Evolutionary conservation across 2,888 invertebrate genomes (phyloP).

Genomic region (Erebia epiphron): DNA sequence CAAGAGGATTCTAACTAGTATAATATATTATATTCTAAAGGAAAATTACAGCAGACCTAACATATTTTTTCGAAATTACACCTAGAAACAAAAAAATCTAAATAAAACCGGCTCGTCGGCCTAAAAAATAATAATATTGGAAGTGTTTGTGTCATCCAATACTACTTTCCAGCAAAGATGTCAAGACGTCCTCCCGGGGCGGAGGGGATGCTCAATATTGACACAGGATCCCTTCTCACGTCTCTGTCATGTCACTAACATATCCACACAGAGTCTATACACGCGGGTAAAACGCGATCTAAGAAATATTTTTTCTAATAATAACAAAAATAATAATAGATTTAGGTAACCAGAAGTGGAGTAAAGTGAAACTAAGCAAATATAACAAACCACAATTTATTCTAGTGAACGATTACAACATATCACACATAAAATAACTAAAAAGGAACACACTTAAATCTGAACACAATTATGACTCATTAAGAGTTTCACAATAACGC

Average conservation of each 20-base stretch:
- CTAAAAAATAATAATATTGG: slow-evolving; percentile 6
- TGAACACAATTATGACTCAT: too few relatives aligned
- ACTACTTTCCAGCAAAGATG: neutral
- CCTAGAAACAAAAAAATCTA: neutral
- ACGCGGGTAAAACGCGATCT: neutral
- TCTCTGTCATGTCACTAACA: slow-evolving; percentile 1
- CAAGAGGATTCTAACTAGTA: too few relatives aligned
- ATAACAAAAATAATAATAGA: neutral
- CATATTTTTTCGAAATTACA: too few relatives aligned
- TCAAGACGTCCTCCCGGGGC: neutral
- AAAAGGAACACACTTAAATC: too few relatives aligned
- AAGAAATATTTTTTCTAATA: neutral
- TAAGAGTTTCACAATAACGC: too few relatives aligned
- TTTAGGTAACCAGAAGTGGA: too few relatives aligned
- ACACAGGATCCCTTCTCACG: slow-evolving; percentile 1
- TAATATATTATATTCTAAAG: too few relatives aligned
- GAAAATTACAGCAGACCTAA: too few relatives aligned
- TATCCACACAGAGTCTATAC: neutral
- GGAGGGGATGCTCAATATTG: neutral
- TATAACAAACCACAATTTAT: too few relatives aligned
- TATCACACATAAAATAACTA: too few relatives aligned
- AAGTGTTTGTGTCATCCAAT: slow-evolving; percentile 15
- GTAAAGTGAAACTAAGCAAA: too few relatives aligned
- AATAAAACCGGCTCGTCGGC: neutral
- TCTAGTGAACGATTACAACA: too few relatives aligned